Conservation (phyloP, 2,797 vertebrate genomes). For the Delichon dasypus region DNA sequence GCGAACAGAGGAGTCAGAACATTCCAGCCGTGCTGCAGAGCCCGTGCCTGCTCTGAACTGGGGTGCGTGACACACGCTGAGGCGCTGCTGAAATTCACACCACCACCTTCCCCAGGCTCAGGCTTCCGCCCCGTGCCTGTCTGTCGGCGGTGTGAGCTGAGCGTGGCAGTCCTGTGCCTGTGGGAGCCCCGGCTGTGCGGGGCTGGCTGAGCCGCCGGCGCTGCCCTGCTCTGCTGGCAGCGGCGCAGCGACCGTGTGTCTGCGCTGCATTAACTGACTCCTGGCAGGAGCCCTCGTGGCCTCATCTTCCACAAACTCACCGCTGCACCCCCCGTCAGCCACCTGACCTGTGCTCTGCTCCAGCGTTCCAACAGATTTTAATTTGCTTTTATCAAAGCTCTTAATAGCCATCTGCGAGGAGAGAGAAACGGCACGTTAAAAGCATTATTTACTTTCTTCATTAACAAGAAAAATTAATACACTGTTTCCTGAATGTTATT, state of each 20-base stretch:
- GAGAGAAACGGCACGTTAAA: background rate
- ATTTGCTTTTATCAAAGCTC: constrained; percentile 51
- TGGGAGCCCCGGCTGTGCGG: background rate
- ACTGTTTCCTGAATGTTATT: background rate
- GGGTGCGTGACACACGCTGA: background rate
- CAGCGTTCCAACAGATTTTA: constrained; percentile 9
- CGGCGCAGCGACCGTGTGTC: constrained; percentile 53
- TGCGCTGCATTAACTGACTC: constrained; percentile 38
- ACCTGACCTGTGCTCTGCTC: background rate
- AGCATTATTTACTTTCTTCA: background rate
- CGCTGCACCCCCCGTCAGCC: background rate
- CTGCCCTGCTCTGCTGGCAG: background rate
- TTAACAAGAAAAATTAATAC: background rate
- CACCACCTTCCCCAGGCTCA: background rate
- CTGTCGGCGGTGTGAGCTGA: background rate
- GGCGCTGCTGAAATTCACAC: background rate
- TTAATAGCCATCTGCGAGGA: constrained; percentile 69
- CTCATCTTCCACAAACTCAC: background rate
- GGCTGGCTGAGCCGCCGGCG: background rate
- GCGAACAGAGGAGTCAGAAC: background rate
- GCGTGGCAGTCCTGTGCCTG: background rate
- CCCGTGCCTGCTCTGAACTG: background rate
- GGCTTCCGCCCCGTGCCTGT: background rate
- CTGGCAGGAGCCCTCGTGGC: background rate
- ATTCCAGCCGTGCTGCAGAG: background rate